Evolutionary conservation across 2,113 vertebrate species (phyloP), one percentile per base, ranked within the genome.

Genomic region (Pholis gunnellus): DNA sequence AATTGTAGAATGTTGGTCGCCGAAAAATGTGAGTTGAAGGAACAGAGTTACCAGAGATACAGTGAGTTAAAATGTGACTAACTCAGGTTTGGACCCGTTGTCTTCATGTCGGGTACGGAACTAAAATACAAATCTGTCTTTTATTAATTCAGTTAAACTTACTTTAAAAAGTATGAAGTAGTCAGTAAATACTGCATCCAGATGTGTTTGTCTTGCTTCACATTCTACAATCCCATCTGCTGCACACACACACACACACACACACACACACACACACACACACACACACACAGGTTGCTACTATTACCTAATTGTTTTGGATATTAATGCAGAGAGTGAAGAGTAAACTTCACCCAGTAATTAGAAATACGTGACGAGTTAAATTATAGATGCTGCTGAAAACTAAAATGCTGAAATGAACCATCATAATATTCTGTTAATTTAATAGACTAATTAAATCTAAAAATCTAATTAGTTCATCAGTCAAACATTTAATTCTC

Each of bases 401-500:
- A 52, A 44, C 36, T 46, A 15, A 25, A n/a, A 34, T 10, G 48
- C 57, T 64, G 2, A 44, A 14, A 44, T 14, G 42, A 44, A 46
- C 14, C 14, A 34, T 46, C 44, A 15, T 46, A 10, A 9, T 42
- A 46, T n/a, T 63, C 27, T 18, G 11, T 52, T 36, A 3, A n/a
- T 31, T 25, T 46, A 25, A 34, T 34, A 5, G 34, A 34, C 34
- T 34, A 34, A 34, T 34, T 34, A 5, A 34, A 34, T 34, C 34
- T 34, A 34, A 34, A 34, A 5, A 34, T 34, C 34, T 34, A 34
- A 80, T 69, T 57, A 73, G 11, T 29, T 11, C 38, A 74, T 83
- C 66, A 38, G 46, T 77, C 54, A 82, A 82, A 85, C 66, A 64
- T 63, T 75, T 60, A 22, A 52, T 73, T 52, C 6, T 48, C 57